Conservation (phyloP, 2,113 vertebrate species). For the mouse (Mus musculus) region DNA sequence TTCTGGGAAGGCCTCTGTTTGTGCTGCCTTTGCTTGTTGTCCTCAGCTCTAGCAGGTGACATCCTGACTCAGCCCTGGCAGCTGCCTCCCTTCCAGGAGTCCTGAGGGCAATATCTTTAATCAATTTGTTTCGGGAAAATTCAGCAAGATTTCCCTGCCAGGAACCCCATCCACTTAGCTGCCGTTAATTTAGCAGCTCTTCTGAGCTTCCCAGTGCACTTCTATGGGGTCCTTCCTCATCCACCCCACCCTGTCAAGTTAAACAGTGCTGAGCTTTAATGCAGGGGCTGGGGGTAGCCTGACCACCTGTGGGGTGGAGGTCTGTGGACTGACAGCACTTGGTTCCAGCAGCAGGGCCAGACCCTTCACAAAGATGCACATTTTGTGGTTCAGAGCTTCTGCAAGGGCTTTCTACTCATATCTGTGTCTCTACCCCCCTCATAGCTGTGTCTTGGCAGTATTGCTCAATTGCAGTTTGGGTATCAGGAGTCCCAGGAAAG, state of each 20-base stretch:
- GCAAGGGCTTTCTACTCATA: background rate
- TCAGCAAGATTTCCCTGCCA: conserved; percentile 29
- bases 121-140: conserved; percentile 51
- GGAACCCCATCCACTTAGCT: background rate
- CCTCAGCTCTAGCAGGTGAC: background rate
- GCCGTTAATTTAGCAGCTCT: background rate
- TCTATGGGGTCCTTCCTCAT: background rate
- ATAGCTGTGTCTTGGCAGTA: background rate
- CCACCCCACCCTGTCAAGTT: background rate
- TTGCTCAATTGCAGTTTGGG: background rate
- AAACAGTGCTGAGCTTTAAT: background rate
- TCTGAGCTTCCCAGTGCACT: background rate
- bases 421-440: background rate
- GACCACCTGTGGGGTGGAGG: accelerated
- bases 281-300: background rate
- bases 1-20: background rate
- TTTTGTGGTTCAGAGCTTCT: background rate
- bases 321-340: background rate
- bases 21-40: accelerated
- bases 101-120: background rate
- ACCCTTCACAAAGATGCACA: background rate
- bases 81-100: conserved; percentile 8
- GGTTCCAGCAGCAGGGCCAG: background rate
- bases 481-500: background rate
- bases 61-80: conserved; percentile 36